phyloP scores from a whole-genome alignment of 2,888 invertebrate species.

The Chrysodeixis includens region DNA sequence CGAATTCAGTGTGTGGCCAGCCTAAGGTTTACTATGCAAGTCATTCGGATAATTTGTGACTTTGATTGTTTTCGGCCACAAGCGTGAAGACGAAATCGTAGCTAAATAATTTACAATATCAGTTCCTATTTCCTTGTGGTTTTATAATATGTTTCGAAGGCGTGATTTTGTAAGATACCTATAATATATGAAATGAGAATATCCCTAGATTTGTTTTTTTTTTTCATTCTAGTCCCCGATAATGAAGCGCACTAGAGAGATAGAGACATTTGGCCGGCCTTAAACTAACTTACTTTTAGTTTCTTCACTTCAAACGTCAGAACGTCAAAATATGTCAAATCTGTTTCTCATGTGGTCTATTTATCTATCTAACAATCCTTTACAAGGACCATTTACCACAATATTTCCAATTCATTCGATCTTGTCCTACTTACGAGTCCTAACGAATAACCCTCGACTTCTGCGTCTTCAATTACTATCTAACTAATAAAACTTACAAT shows the following conservation, averaged over 20 bases:
- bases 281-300: too few species aligned
- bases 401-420: background rate
- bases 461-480: background rate
- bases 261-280: too few species aligned
- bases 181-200: background rate
- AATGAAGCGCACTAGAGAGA: too few species aligned
- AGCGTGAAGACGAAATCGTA: conserved; percentile 38
- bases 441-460: too few species aligned
- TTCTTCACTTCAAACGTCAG: too few species aligned
- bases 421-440: background rate
- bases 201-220: background rate
- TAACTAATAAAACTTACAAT: background rate
- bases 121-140: conserved; percentile 31
- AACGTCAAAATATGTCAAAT: too few species aligned
- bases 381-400: background rate
- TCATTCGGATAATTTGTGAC: conserved; percentile 43
- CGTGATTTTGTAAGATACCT: background rate
- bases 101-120: conserved; percentile 21
- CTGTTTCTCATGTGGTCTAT: too few species aligned
- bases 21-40: conserved; percentile 21
- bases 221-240: too few species aligned
- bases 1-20: too few species aligned
- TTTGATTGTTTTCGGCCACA: conserved; percentile 47
- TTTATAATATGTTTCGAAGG: conserved; percentile 13
- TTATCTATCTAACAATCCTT: too few species aligned